Conservation (phyloP, 2,113 vertebrate genomes). For the Brachyhypopomus occidentalis region DNA sequence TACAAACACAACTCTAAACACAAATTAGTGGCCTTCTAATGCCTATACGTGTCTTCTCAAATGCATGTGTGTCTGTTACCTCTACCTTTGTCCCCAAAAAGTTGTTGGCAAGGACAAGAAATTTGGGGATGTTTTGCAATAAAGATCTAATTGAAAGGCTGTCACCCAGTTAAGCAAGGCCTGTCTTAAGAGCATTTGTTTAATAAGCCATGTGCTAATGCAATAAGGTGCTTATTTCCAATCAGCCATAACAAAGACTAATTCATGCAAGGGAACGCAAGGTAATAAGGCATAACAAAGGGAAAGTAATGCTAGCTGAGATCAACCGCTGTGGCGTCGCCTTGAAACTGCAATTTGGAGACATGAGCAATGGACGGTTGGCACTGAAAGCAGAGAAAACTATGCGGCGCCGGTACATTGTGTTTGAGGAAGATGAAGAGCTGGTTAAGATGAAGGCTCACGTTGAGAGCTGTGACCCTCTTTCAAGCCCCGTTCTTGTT, state of each 20-base stretch:
- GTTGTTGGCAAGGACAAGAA: conserved; percentile 67
- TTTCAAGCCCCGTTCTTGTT: conserved; percentile 46
- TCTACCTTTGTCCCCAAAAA: conserved; percentile 56
- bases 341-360: conserved; percentile 23
- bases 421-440: conserved; percentile 55
- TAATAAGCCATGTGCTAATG: conserved; percentile 78
- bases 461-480: conserved; percentile 46
- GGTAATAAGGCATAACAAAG: conserved; percentile 52
- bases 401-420: conserved; percentile 30
- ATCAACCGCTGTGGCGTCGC: conserved; percentile 51
- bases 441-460: conserved; percentile 44
- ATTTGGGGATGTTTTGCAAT: conserved; percentile 64
- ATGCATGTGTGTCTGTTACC: neutral
- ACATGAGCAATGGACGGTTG: conserved; percentile 31
- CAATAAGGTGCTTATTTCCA: conserved; percentile 78
- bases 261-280: conserved; percentile 70
- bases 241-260: conserved; percentile 78
- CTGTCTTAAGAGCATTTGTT: conserved; percentile 75
- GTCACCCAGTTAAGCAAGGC: conserved; percentile 77
- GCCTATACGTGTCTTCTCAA: neutral
- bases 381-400: conserved; percentile 34
- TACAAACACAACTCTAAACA: neutral
- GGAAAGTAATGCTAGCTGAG: conserved; percentile 57
- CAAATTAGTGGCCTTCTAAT: neutral
- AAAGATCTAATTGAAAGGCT: conserved; percentile 73